These are phyloP conservation scores for Agelastica alni DNA, from an alignment of 2,888 invertebrate species.

Conservation along the genomic window DNA sequence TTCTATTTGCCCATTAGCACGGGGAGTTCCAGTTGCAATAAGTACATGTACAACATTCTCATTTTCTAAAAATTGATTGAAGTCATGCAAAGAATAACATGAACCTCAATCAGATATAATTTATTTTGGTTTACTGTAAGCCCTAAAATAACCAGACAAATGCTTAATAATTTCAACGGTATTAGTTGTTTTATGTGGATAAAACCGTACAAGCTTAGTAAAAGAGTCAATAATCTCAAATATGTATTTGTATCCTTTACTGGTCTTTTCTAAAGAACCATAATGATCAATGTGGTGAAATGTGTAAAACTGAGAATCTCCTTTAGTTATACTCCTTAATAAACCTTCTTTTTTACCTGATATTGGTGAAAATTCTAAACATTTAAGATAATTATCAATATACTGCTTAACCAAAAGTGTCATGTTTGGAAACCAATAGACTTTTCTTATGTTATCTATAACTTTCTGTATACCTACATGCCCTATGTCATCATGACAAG, in stretches of 20 bases:
- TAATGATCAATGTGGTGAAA: slow-evolving; percentile 17
- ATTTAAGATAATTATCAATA: slow-evolving; percentile 20
- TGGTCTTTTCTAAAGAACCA: slow-evolving; percentile 9
- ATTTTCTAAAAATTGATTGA: slow-evolving; percentile 25
- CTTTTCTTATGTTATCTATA: no score
- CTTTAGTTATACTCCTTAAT: no score
- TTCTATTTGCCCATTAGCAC: slow-evolving; percentile 36
- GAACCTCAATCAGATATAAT: slow-evolving; percentile 34
- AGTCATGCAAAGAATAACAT: slow-evolving; percentile 26
- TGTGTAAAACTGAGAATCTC: slow-evolving; percentile 5
- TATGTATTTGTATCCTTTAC: no score
- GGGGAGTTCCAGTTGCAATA: slow-evolving; percentile 31
- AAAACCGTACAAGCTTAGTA: no score
- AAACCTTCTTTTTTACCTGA: slow-evolving; percentile 14
- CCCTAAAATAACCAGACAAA: slow-evolving; percentile 4
- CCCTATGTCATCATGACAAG: slow-evolving; percentile 41
- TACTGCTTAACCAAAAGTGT: no score
- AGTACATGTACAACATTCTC: slow-evolving; percentile 24
- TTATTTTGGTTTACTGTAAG: slow-evolving; percentile 25
- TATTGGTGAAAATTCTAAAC: slow-evolving; percentile 15
- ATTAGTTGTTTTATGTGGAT: slow-evolving; percentile 12
- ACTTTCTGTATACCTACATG: no score
- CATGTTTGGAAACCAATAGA: no score
- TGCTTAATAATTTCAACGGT: no score
- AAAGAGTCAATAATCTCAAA: no score